Evolutionary conservation across 2,888 invertebrate species (phyloP).

Genomic region (Drosophila fungiperda): DNA sequence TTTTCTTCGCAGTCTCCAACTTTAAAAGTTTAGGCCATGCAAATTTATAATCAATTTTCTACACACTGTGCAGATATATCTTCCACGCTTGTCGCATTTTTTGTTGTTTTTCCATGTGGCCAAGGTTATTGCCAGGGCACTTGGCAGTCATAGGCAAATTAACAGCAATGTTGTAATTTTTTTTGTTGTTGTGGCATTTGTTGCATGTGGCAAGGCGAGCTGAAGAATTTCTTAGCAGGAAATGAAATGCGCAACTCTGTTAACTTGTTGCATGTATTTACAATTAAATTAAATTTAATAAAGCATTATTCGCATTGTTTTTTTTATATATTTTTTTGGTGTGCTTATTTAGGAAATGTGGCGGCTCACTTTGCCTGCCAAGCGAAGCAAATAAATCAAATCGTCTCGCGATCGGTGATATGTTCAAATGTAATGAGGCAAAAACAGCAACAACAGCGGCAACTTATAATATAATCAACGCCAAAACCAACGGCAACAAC

Average conservation of each 20-base stretch:
- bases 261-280: conserved; percentile 60
- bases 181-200: conserved; percentile 19
- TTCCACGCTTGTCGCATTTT: conserved; percentile 9
- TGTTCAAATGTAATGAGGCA: conserved; percentile 78
- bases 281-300: conserved; percentile 75
- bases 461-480: conserved; percentile 37
- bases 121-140: conserved; percentile 59
- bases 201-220: conserved; percentile 31
- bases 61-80: conserved; percentile 40
- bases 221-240: conserved; percentile 67
- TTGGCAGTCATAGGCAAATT: conserved; percentile 29
- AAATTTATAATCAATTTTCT: not conserved
- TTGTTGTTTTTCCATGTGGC: conserved; percentile 12
- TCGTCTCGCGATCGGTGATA: conserved; percentile 69
- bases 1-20: not conserved
- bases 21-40: not conserved
- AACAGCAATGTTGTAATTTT: conserved; percentile 19
- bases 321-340: conserved; percentile 45
- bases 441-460: conserved; percentile 45
- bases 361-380: conserved; percentile 60
- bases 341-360: conserved; percentile 71
- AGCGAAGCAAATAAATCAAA: conserved; percentile 78
- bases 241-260: conserved; percentile 40
- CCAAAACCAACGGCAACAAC: conserved; percentile 25
- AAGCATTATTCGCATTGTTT: conserved; percentile 68